phyloP scores from a whole-genome alignment of 30 jellyfish, hydroid and myxozoan species.

The Turritopsis rubra region DNA sequence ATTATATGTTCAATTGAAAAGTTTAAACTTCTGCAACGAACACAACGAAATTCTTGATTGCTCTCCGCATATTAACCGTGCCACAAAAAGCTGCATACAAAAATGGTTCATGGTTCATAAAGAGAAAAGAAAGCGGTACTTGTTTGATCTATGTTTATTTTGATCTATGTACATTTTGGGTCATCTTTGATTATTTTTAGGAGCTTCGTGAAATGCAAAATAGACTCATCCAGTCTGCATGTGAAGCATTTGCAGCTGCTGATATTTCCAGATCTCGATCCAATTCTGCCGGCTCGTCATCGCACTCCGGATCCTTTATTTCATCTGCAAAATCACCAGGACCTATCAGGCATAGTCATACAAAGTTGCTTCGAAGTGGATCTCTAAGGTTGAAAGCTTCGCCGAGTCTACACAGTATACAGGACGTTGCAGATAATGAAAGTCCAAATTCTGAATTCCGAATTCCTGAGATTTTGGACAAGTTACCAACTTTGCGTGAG shows the following conservation, averaged over 20 bases:
- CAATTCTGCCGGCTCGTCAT: constrained; percentile 44
- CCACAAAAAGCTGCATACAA: no score
- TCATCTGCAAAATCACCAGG: constrained; percentile 40
- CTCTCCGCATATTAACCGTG: no score
- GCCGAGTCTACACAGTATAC: constrained; percentile 59
- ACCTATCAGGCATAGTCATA: constrained; percentile 38
- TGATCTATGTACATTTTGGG: no score
- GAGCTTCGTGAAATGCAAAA: constrained; percentile 95
- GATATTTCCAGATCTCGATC: constrained; percentile 79
- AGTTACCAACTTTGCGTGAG: neutral
- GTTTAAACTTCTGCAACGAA: neutral
- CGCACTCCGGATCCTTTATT: constrained; percentile 55
- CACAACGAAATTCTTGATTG: neutral
- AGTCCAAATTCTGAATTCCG: neutral
- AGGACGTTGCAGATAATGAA: constrained; percentile 36
- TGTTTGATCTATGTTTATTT: no score
- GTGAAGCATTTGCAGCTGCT: constrained; percentile 86
- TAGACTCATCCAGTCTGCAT: constrained; percentile 85
- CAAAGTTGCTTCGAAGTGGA: constrained; percentile 39
- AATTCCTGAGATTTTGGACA: no score
- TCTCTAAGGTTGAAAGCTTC: constrained; percentile 55
- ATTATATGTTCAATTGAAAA: neutral
- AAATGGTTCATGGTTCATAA: no score
- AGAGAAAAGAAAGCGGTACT: neutral
- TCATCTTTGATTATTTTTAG: no score